phyloP scores from a whole-genome alignment of 2,888 invertebrate species.

The Pyrgus malvae region DNA sequence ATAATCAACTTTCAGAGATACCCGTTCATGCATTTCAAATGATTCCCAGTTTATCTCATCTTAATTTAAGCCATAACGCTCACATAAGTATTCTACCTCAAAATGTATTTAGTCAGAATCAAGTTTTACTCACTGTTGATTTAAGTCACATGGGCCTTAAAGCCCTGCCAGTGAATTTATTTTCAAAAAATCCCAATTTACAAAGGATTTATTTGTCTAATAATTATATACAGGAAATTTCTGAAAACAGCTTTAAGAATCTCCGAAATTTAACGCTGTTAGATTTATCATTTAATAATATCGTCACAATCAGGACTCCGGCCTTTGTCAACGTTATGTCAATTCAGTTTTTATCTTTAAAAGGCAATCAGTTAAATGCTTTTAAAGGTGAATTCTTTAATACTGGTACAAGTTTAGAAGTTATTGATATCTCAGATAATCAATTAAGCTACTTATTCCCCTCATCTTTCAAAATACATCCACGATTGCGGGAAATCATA shows the following conservation, averaged over 20 bases:
- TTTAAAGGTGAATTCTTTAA: constrained; percentile 94
- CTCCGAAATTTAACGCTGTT: constrained; percentile 87
- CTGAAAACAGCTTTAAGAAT: constrained; percentile 89
- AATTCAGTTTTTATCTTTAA: constrained; percentile 86
- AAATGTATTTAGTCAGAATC: constrained; percentile 86
- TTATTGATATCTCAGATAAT: constrained; percentile 90
- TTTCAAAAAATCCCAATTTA: constrained; percentile 85
- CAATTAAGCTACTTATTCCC: constrained; percentile 91
- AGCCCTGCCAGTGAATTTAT: constrained; percentile 86
- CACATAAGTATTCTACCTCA: constrained; percentile 85
- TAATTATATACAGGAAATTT: constrained; percentile 89
- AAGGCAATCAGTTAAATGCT: constrained; percentile 89
- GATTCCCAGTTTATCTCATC: constrained; percentile 84
- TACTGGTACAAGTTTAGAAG: constrained; percentile 90
- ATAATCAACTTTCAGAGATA: constrained; percentile 89
- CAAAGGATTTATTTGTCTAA: constrained; percentile 86
- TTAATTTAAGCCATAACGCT: constrained; percentile 89
- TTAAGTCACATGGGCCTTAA: constrained; percentile 88
- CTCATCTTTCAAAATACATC: constrained; percentile 92
- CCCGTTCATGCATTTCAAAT: constrained; percentile 85
- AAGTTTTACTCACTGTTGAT: constrained; percentile 86
- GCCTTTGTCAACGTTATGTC: constrained; percentile 90
- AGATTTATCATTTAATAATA: constrained; percentile 90
- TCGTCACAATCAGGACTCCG: constrained; percentile 87
- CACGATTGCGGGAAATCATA: constrained; percentile 86